Base-by-base conservation (phyloP, 2,113 vertebrate species). In the Camelus bactrianus region DNA sequence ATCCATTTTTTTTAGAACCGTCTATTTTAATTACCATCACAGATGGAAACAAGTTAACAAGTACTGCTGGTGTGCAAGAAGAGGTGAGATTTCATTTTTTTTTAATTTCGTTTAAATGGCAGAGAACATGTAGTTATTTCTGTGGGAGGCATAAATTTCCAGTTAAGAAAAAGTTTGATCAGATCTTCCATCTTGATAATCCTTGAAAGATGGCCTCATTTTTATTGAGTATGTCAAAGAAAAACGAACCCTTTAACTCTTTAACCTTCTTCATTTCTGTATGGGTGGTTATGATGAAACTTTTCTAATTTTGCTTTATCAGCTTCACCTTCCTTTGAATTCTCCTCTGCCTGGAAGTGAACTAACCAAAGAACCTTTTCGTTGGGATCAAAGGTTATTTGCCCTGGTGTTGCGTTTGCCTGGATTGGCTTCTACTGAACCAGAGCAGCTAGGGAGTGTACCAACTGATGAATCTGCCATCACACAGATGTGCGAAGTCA, bases 401-500 rank as follows among this genome's bases (percentile, higher is more conserved):
- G 99, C 99, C 54, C 97, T 99, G 98, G 99, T 99, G 35, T 99
- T 99, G 97, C 99, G 99, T 94, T 98, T 99, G 98, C 99, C 99
- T 32, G 99, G 99, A 98, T 99, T 99, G 46, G 97, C 99, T n/a
- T 98, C 99, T n/a, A 98, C 98, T 6, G 99, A 99, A 93, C 99
- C 99, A 12, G 99, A 99, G 98, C 99, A 99, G 97, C 98, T 99
- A 52, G 99, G 99, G 92, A 99, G 99, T 77, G 99, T 99, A 91
- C 99, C 99, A 95, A 99, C 99, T 19, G 99, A 99, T 94, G 99
- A 99, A 92, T 99, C 99, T 52, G 99, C 99, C 65, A 99, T 99
- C 98, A 99, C 99, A 69, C 99, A 99, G 98, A 99, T 99, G 99
- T 99, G 99, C 89, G 99, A 99, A 98, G 99, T 99, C 98, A 99